Percentiles rank a stretch among this genome's conserved stretches.
Conservation (phyloP, 2,113 vertebrate genomes). For the Paramisgurnus dabryanus region DNA sequence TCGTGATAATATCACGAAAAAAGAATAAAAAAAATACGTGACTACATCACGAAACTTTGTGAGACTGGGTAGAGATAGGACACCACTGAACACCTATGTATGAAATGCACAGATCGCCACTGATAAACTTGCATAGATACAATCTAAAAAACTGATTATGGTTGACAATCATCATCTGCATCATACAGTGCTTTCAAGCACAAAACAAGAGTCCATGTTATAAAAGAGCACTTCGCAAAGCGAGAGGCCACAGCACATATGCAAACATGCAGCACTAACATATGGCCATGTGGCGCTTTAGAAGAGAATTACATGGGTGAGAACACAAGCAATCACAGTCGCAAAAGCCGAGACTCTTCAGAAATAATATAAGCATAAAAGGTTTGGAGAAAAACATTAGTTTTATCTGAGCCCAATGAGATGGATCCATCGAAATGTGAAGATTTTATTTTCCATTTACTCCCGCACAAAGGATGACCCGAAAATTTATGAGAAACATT, state of each 20-base stretch:
- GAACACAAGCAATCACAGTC: slow-evolving; percentile 52
- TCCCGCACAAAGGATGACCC: slow-evolving; percentile 25
- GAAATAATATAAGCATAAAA: slow-evolving; percentile 20
- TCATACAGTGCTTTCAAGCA: not conserved
- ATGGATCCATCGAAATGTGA: slow-evolving; percentile 31
- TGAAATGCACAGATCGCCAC: too few species aligned
- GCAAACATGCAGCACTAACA: slow-evolving; percentile 8
- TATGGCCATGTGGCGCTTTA: slow-evolving; percentile 1
- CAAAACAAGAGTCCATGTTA: not conserved
- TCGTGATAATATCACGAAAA: too few species aligned
- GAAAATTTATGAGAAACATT: slow-evolving; percentile 31
- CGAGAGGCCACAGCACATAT: not conserved
- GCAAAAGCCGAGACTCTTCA: slow-evolving; percentile 4
- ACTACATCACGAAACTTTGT: too few species aligned
- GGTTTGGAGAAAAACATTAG: slow-evolving; percentile 29
- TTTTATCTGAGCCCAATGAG: slow-evolving; percentile 33
- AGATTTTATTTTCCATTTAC: slow-evolving; percentile 41
- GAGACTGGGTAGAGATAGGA: too few species aligned
- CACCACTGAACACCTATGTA: too few species aligned
- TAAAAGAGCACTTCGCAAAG: not conserved
- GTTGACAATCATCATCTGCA: not conserved
- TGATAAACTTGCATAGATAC: not conserved
- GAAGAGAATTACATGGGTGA: slow-evolving; percentile 42
- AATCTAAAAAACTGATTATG: not conserved
- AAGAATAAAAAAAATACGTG: too few species aligned